Conservation (phyloP, 2,113 vertebrate species). For the Marcusenius ussheri region DNA sequence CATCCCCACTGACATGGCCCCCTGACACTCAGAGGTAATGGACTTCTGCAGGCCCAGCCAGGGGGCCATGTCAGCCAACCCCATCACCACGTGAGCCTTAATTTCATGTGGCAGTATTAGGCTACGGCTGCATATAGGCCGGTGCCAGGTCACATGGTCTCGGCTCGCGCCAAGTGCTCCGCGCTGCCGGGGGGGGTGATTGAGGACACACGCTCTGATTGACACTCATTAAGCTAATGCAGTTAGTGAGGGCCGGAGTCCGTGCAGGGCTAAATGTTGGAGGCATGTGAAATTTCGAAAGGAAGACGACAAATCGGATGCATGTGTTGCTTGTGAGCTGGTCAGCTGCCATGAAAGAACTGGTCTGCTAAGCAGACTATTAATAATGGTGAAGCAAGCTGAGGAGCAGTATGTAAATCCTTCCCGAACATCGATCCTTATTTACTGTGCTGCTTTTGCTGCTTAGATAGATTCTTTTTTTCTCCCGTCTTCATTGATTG, state of each 20-base stretch:
- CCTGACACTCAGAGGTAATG: slow-evolving; percentile 45
- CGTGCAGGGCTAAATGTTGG: background rate
- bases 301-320: background rate
- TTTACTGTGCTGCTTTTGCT: background rate
- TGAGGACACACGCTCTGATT: background rate
- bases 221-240: background rate
- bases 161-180: background rate
- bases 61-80: slow-evolving; percentile 25
- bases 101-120: slow-evolving; percentile 35
- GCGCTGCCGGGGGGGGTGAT: background rate
- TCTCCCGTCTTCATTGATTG: background rate
- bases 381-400: background rate
- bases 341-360: background rate
- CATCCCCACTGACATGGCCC: background rate
- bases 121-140: slow-evolving; percentile 7
- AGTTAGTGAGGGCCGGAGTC: background rate
- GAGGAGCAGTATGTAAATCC: background rate
- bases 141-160: slow-evolving; percentile 1
- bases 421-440: background rate
- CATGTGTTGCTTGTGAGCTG: background rate
- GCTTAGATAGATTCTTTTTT: background rate
- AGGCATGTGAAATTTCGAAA: background rate
- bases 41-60: slow-evolving; percentile 35
- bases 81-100: slow-evolving; percentile 31
- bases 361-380: background rate